Evolutionary conservation across 2,113 vertebrate species (phyloP), one percentile per base, ranked within the genome.

Genomic region (Oreotragus oreotragus): DNA sequence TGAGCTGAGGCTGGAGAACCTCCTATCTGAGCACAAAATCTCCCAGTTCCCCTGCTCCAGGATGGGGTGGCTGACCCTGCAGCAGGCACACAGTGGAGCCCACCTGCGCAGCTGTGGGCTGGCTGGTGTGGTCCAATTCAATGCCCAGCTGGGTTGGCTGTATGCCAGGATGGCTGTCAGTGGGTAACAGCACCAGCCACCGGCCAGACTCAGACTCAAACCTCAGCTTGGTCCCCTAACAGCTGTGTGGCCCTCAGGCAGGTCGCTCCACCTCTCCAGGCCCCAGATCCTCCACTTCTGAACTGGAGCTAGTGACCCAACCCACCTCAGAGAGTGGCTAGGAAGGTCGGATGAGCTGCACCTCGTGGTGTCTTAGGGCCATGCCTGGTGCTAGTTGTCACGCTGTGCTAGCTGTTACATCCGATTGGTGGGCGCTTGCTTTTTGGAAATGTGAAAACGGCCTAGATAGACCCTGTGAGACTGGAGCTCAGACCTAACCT

Each of bases 271-370:
- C 7, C 73, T 51, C 5, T 49, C 89, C 6, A 3, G 23, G n/a
- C 77, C 76, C 27, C 30, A 7, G 33, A 19, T 3, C 17, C 23
- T n/a, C 47, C 45, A 0, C 17, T 7, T 7, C 5, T 9, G 15
- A 53, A n/a, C 55, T 15, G 47, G 19, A 19, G 12, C n/a, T 2
- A 2, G 30, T 27, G 11, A 16, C 6, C 3, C 47, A 10, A 0
- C 64, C 51, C 11, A 2, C 10, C 30, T 7, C 8, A 4, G 4
- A 1, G 55, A 30, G 16, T 1, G 1, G 23, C 3, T 0, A 25
- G 55, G 47, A 25, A 13, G 33, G 5, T 6, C 0, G 0, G 11
- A 3, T 0, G 51, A 7, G 1, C 55, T 30, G 0, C 17, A 0
- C 1, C 19, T 1, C 1, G 23, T 15, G 51, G 58, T 3, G 3